phyloP scores from a whole-genome alignment of 2,113 vertebrate genomes.

The Misgurnus mizolepis region DNA sequence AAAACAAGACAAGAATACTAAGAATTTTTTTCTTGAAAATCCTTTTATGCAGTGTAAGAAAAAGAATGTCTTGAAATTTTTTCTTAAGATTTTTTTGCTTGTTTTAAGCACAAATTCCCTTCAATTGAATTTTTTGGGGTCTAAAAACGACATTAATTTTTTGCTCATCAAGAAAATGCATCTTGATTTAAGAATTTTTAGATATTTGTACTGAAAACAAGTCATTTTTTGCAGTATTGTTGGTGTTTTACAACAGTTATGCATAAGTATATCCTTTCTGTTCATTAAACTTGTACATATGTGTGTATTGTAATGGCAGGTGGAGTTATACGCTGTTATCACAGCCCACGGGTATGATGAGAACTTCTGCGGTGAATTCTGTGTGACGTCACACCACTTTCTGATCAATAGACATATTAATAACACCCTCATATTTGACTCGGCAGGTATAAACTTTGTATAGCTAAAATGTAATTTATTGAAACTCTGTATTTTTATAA shows the following conservation, averaged over 20 bases:
- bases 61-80: no score
- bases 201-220: not conserved
- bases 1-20: no score
- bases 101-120: no score
- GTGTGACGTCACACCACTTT: conserved; percentile 79
- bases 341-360: conserved; percentile 79
- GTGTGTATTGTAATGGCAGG: conserved; percentile 59
- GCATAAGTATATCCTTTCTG: not conserved
- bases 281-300: not conserved
- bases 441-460: conserved; percentile 65
- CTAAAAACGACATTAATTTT: no score
- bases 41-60: no score
- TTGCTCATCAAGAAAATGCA: not conserved
- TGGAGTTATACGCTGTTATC: conserved; percentile 78
- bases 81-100: no score
- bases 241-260: not conserved
- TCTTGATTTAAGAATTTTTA: no score
- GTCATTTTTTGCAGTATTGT: not conserved
- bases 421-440: conserved; percentile 69
- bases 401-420: conserved; percentile 68
- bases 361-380: conserved; percentile 76
- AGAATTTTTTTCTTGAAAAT: no score
- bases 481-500: not conserved
- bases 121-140: no score
- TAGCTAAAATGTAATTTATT: not conserved